A percentile compares a stretch with the other conserved stretches of the same genome.
These are phyloP conservation scores for Pachycephus smyrnensis DNA, from an alignment of 2,888 invertebrate species.

Conservation along the genomic window DNA sequence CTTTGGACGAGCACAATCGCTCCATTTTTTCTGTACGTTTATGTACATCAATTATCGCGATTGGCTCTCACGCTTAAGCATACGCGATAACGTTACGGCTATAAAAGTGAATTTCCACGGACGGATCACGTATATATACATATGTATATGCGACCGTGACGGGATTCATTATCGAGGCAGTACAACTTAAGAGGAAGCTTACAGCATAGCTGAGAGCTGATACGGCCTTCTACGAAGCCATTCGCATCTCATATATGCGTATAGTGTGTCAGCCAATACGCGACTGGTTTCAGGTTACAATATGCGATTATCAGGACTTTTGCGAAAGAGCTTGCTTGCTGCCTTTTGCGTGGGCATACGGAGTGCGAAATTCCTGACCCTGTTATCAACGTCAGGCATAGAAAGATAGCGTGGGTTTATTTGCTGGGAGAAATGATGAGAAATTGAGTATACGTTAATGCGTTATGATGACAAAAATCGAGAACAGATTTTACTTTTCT, in stretches of 20 bases:
- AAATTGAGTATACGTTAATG: background rate
- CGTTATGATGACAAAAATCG: too few species aligned
- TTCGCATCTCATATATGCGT: background rate
- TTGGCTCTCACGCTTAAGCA: background rate
- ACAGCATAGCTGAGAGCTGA: constrained; percentile 1
- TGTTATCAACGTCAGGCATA: background rate
- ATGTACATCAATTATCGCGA: background rate
- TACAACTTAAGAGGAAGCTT: constrained; percentile 8
- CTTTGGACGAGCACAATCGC: too few species aligned
- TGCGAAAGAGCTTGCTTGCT: constrained; percentile 1
- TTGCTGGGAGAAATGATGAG: background rate
- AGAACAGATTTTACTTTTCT: too few species aligned
- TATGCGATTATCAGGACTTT: constrained; percentile 11
- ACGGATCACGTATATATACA: background rate
- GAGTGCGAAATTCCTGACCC: background rate
- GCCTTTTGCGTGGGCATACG: background rate
- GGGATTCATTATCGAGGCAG: constrained; percentile 2
- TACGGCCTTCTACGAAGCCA: constrained; percentile 1
- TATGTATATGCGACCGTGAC: background rate
- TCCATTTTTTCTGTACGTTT: too few species aligned
- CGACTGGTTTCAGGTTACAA: constrained; percentile 43
- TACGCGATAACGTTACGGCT: background rate
- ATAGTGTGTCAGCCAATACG: constrained; percentile 26
- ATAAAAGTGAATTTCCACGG: background rate
- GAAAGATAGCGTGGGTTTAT: background rate